Evolutionary conservation across 2,888 invertebrate species (phyloP).

Genomic region (Girardia tigrina): DNA sequence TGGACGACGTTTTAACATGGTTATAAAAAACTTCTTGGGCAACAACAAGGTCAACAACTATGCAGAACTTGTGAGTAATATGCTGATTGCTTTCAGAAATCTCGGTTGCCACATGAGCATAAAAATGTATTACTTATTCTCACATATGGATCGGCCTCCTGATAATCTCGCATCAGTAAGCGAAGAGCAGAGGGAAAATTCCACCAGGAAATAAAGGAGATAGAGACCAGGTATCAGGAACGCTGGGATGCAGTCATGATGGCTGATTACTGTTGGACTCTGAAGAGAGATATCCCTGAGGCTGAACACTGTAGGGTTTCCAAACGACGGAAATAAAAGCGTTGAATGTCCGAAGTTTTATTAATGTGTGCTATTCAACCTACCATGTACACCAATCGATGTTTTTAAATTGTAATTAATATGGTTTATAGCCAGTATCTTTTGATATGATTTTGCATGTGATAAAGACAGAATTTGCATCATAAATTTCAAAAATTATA

Average conservation of each 20-base stretch:
- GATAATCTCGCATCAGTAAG: not conserved
- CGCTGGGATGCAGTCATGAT: too few relatives aligned
- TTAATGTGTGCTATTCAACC: too few relatives aligned
- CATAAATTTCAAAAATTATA: too few relatives aligned
- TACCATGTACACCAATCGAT: too few relatives aligned
- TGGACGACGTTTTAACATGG: slow-evolving; percentile 26
- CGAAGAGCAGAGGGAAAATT: not conserved
- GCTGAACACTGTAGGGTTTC: too few relatives aligned
- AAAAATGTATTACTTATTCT: slow-evolving; percentile 7
- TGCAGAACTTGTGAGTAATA: not conserved
- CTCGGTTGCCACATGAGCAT: not conserved
- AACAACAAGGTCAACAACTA: slow-evolving; percentile 24
- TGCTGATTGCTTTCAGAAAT: not conserved
- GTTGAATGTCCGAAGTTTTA: too few relatives aligned
- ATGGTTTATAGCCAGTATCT: too few relatives aligned
- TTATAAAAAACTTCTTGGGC: slow-evolving; percentile 21
- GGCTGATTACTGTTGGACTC: not conserved
- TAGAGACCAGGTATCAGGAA: not conserved
- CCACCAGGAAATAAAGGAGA: not conserved
- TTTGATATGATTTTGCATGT: too few relatives aligned
- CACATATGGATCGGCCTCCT: not conserved
- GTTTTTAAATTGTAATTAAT: too few relatives aligned
- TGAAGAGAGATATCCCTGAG: too few relatives aligned
- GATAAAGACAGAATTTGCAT: too few relatives aligned
- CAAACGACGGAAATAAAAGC: too few relatives aligned